Percentiles rank a stretch among this genome's conserved stretches.
Conservation (phyloP, 2,888 invertebrate genomes). For the Opisthograptis luteolata region DNA sequence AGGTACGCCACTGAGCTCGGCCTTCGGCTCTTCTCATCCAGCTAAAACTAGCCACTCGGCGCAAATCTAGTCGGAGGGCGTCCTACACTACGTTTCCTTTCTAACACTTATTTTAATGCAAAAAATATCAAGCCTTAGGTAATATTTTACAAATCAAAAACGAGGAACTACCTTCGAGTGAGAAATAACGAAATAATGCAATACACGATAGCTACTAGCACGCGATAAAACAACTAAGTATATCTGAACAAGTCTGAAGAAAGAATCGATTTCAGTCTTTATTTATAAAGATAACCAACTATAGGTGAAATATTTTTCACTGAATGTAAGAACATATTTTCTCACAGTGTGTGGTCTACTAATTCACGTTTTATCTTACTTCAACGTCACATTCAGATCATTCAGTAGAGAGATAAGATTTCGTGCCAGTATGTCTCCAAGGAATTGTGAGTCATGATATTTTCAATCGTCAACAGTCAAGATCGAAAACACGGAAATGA, state of each 20-base stretch:
- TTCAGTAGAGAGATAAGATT: conserved; percentile 10
- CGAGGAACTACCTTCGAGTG: conserved; percentile 4
- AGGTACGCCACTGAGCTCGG: too few relatives aligned
- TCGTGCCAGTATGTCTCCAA: conserved; percentile 12
- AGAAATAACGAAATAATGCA: conserved; percentile 6
- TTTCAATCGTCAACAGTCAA: conserved; percentile 12
- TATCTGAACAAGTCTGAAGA: conserved; percentile 18
- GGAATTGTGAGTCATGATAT: conserved; percentile 24
- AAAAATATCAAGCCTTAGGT: conserved; percentile 4
- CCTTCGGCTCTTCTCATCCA: too few relatives aligned
- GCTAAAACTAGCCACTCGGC: too few relatives aligned
- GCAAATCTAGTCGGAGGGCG: too few relatives aligned
- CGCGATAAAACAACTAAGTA: conserved; percentile 20
- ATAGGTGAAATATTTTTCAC: background rate
- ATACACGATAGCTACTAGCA: conserved; percentile 10
- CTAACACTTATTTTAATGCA: too few relatives aligned
- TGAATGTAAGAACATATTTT: conserved; percentile 2
- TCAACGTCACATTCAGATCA: conserved; percentile 15
- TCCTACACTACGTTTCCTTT: too few relatives aligned
- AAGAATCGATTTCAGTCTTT: conserved; percentile 15
- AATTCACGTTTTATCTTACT: conserved; percentile 6
- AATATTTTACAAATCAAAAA: conserved; percentile 7
- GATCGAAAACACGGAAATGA: conserved; percentile 28
- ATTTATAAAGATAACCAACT: conserved; percentile 7
- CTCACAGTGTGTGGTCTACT: conserved; percentile 5